Conservation (phyloP, 1,140 invertebrate genomes). For the Apis laboriosa region DNA sequence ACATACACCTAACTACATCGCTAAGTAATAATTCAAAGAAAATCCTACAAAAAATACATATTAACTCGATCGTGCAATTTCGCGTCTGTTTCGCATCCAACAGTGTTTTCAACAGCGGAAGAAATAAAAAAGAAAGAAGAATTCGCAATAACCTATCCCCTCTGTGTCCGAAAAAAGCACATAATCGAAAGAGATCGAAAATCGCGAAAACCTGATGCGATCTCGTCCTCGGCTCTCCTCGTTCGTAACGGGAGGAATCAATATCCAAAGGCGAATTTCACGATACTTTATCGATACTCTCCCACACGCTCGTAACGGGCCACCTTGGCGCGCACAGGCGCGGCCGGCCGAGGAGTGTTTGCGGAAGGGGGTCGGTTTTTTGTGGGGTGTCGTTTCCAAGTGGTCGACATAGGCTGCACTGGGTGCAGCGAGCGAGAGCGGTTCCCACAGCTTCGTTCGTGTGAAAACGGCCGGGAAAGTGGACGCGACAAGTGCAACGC, state of each 20-base stretch:
- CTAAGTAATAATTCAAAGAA: too few species aligned
- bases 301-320: conserved; percentile 40
- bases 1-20: too few species aligned
- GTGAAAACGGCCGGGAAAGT: conserved; percentile 74
- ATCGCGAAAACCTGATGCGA: not conserved
- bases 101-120: too few species aligned
- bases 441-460: conserved; percentile 74
- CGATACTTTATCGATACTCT: conserved; percentile 47
- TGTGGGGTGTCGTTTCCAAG: conserved; percentile 59
- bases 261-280: not conserved
- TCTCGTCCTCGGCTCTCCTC: not conserved
- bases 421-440: conserved; percentile 67
- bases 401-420: conserved; percentile 46
- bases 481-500: conserved; percentile 71
- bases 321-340: conserved; percentile 14
- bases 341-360: conserved; percentile 57
- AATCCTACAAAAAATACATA: too few species aligned
- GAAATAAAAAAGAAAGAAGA: too few species aligned
- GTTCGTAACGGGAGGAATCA: conserved; percentile 29
- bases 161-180: too few species aligned
- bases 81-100: too few species aligned
- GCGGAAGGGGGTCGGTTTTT: conserved; percentile 67
- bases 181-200: not conserved
- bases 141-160: too few species aligned
- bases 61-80: too few species aligned